These are phyloP conservation scores for Macquaria ambigua DNA, from an alignment of 2,113 vertebrate species.

Conservation along the genomic window DNA sequence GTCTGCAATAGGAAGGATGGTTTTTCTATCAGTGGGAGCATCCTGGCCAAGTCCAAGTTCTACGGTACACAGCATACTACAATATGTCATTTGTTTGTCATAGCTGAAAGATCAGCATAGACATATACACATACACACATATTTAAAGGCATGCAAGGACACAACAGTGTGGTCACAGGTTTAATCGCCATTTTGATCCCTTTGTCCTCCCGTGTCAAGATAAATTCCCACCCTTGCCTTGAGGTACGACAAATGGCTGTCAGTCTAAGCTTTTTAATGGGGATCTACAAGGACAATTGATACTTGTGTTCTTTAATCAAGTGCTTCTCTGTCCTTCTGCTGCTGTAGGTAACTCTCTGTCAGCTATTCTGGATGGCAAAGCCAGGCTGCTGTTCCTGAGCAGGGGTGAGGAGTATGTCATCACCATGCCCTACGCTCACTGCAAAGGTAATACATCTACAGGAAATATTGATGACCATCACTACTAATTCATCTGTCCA, in stretches of 20 bases:
- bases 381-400: slow-evolving; percentile 90
- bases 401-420: slow-evolving; percentile 91
- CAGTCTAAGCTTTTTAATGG: not conserved
- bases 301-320: not conserved
- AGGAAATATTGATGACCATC: not conserved
- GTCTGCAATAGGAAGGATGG: slow-evolving; percentile 96
- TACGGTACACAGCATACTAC: slow-evolving; percentile 88
- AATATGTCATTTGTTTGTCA: not conserved
- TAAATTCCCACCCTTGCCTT: not conserved
- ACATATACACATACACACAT: not conserved
- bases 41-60: slow-evolving; percentile 95
- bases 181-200: not conserved
- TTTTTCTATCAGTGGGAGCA: slow-evolving; percentile 93
- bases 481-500: not conserved
- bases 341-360: slow-evolving; percentile 92
- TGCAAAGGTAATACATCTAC: slow-evolving; percentile 90
- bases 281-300: not conserved
- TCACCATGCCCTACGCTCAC: slow-evolving; percentile 98
- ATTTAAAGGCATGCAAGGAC: not conserved
- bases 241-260: not conserved
- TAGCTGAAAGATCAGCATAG: not conserved
- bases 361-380: slow-evolving; percentile 94
- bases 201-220: not conserved
- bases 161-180: not conserved
- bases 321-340: slow-evolving; percentile 33